phyloP scores from a whole-genome alignment of 53 echinoderm and acorn worm species.

The Luidia sarsii region DNA sequence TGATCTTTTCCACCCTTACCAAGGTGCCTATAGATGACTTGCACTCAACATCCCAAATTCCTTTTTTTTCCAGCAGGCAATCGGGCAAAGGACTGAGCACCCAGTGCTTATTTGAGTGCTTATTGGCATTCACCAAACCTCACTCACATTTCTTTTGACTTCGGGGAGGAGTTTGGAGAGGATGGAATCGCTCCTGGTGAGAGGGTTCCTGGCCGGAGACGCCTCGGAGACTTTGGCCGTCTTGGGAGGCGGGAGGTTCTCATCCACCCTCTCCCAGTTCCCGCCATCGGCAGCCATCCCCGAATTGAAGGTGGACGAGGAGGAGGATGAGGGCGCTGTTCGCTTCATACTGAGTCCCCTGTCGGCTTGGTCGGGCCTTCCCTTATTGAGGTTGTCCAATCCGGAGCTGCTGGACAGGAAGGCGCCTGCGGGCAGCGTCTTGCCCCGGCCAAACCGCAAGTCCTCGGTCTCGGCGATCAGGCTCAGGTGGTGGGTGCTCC shows the following conservation, averaged over 20 bases:
- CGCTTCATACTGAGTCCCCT: constrained; percentile 30
- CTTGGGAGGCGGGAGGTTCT: constrained; percentile 54
- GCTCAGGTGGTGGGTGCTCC: constrained; percentile 9
- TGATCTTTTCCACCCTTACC: too few species aligned
- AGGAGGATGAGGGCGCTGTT: constrained; percentile 2
- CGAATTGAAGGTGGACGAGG: too few species aligned
- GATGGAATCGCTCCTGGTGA: constrained; percentile 81
- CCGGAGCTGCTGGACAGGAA: background rate
- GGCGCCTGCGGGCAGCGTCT: constrained; percentile 3
- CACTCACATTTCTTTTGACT: constrained; percentile 85
- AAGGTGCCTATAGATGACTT: too few species aligned
- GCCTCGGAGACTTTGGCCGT: constrained; percentile 54
- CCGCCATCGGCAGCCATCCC: background rate
- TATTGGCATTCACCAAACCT: too few species aligned
- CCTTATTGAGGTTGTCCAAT: background rate
- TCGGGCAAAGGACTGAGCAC: too few species aligned
- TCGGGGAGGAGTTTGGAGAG: constrained; percentile 85
- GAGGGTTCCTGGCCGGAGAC: constrained; percentile 26
- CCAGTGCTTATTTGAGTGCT: too few species aligned
- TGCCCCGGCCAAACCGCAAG: constrained; percentile 1
- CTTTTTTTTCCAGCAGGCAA: too few species aligned
- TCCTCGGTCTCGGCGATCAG: background rate
- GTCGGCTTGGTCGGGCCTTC: background rate
- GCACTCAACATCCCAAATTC: too few species aligned
- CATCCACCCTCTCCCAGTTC: background rate